phyloP scores from a whole-genome alignment of 1,140 invertebrate genomes.

The Ceratina calcarata region DNA sequence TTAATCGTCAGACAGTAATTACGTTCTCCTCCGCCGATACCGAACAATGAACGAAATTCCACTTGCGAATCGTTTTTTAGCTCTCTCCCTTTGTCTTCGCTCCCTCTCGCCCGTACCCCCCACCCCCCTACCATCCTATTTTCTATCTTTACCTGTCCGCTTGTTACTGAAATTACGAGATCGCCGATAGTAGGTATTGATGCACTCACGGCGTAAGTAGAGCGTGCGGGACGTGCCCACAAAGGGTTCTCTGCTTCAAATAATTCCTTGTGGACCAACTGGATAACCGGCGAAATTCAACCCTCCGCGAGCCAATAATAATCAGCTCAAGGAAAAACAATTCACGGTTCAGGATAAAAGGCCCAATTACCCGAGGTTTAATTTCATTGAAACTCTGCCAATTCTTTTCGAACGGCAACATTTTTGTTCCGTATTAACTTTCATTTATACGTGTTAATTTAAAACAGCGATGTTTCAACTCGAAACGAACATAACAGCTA shows the following conservation, averaged over 20 bases:
- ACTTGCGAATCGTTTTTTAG: background rate
- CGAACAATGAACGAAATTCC: background rate
- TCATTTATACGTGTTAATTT: too few relatives aligned
- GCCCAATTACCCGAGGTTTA: too few relatives aligned
- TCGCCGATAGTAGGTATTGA: constrained; percentile 30
- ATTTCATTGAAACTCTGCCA: too few relatives aligned
- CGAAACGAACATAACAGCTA: too few relatives aligned
- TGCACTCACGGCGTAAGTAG: constrained; percentile 39
- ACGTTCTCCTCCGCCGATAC: background rate
- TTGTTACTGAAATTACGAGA: constrained; percentile 34
- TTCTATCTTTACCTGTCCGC: constrained; percentile 39
- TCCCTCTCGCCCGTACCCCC: background rate
- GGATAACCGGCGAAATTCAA: constrained; percentile 11
- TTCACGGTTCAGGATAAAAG: too few relatives aligned
- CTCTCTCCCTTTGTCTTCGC: background rate
- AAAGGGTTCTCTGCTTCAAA: constrained; percentile 41
- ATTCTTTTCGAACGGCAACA: too few relatives aligned
- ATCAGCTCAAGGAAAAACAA: too few relatives aligned
- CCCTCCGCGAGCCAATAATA: background rate
- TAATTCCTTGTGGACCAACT: constrained; percentile 35
- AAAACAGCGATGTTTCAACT: too few relatives aligned
- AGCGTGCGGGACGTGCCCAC: constrained; percentile 34
- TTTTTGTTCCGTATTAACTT: too few relatives aligned
- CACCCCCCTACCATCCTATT: constrained; percentile 18
- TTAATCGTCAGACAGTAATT: background rate